Conservation (phyloP, 2,113 vertebrate species). For the Callaeas wilsoni region DNA sequence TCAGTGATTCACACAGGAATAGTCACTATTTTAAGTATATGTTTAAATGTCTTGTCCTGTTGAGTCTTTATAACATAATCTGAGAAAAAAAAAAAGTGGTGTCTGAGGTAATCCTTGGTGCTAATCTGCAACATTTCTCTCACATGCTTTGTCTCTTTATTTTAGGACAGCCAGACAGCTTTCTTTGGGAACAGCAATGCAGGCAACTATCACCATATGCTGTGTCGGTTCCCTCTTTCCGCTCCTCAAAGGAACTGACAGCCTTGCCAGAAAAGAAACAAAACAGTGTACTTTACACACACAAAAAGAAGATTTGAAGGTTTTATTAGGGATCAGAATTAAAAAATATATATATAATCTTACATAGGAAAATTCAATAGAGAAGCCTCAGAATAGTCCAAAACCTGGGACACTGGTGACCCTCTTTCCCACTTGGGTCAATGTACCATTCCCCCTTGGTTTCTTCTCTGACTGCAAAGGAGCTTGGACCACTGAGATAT, state of each 20-base stretch:
- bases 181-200: background rate
- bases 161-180: conserved; percentile 12
- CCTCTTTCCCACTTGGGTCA: background rate
- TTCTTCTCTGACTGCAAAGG: background rate
- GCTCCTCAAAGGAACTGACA: background rate
- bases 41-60: background rate
- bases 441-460: background rate
- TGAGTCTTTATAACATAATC: background rate
- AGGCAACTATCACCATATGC: conserved; percentile 29
- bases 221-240: conserved; percentile 51
- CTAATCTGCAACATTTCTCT: background rate
- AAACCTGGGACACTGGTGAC: background rate
- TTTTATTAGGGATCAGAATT: background rate
- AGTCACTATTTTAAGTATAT: background rate
- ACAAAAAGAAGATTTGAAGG: background rate
- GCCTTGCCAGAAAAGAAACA: background rate
- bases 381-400: background rate
- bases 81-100: background rate
- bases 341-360: background rate
- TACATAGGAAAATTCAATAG: background rate
- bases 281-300: background rate
- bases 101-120: background rate
- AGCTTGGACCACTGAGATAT: background rate
- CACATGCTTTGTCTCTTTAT: background rate
- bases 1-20: background rate